Evolutionary conservation across 64 coral and sea anemone species (phyloP).

Genomic region (Actinia equina): DNA sequence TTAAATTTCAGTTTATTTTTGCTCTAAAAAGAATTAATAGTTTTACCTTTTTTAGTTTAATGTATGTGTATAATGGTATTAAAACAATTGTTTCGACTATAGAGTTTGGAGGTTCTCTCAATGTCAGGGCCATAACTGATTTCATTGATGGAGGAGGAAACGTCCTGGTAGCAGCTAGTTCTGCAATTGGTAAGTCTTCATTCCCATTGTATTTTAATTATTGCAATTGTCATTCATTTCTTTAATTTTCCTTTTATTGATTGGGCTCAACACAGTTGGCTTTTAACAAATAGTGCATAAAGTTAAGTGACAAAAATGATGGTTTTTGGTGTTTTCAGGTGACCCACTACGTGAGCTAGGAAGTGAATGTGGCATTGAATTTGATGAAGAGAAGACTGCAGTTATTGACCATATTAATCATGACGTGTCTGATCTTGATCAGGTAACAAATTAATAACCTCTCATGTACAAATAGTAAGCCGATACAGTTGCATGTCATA

Average conservation of each 20-base stretch:
- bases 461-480: too few relatives aligned
- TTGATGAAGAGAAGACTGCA: conserved; percentile 98
- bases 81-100: not conserved
- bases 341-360: conserved; percentile 95
- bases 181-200: conserved; percentile 81
- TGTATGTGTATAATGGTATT: too few relatives aligned
- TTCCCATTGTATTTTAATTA: too few relatives aligned
- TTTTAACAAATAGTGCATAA: too few relatives aligned
- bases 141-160: conserved; percentile 99
- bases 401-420: conserved; percentile 99
- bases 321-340: conserved; percentile 41
- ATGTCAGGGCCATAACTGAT: conserved; percentile 93
- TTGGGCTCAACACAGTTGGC: too few relatives aligned
- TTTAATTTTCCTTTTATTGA: too few relatives aligned
- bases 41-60: too few relatives aligned
- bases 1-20: too few relatives aligned
- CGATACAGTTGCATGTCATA: too few relatives aligned
- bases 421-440: conserved; percentile 86
- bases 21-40: too few relatives aligned
- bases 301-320: too few relatives aligned
- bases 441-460: conserved; percentile 35
- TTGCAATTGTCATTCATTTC: too few relatives aligned
- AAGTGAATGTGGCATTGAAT: conserved; percentile 97
- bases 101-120: conserved; percentile 98
- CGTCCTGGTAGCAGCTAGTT: conserved; percentile 86